Evolutionary conservation across 2,113 vertebrate genomes (phyloP).

Genomic region (Calonectris borealis): DNA sequence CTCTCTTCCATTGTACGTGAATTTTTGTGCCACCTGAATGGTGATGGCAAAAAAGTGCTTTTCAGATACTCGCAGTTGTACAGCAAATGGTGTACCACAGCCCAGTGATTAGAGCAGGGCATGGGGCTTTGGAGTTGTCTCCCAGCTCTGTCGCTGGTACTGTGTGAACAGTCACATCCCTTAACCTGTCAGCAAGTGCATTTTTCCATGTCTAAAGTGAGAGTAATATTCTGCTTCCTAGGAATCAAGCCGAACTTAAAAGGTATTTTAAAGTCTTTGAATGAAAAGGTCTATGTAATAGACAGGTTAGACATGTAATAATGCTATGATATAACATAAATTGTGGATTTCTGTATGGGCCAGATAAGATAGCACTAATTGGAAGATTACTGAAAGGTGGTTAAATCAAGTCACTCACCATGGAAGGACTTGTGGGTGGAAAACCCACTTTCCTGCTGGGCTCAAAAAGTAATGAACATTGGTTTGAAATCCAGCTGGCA

Average conservation of each 20-base stretch:
- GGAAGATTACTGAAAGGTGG: not conserved
- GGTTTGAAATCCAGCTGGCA: not conserved
- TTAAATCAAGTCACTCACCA: not conserved
- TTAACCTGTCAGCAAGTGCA: not conserved
- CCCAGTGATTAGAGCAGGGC: not conserved
- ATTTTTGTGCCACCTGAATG: not conserved
- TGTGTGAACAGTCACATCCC: not conserved
- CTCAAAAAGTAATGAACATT: not conserved
- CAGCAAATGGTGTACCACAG: not conserved
- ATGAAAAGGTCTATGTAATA: not conserved
- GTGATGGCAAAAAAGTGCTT: not conserved
- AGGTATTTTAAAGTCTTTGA: not conserved
- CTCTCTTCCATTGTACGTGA: rapidly evolving
- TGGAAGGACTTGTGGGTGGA: not conserved
- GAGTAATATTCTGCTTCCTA: not conserved
- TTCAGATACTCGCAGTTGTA: rapidly evolving
- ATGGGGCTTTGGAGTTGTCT: not conserved
- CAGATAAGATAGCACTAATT: not conserved
- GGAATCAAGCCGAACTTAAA: not conserved
- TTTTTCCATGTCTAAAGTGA: not conserved
- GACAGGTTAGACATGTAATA: not conserved
- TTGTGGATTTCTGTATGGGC: not conserved
- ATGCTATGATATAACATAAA: not conserved
- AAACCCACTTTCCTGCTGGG: not conserved
- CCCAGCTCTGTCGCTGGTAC: not conserved